Conservation (phyloP, 2,888 invertebrate species). For the Vanessa cardui region DNA sequence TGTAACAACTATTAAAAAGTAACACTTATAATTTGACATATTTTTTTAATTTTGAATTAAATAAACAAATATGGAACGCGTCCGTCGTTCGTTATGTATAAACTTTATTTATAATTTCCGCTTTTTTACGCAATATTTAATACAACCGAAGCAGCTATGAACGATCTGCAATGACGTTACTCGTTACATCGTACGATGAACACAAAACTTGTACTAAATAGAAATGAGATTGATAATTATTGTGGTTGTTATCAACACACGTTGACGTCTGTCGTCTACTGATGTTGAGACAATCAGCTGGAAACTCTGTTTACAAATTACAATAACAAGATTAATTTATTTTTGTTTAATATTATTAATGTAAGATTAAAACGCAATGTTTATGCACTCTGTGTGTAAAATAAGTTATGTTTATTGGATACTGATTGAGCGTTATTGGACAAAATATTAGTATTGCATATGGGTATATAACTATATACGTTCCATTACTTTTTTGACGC, state of each 20-base stretch:
- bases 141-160: background rate
- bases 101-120: conserved; percentile 28
- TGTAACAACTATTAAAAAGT: conserved; percentile 50
- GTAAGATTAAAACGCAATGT: background rate
- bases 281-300: conserved; percentile 45
- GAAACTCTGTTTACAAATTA: conserved; percentile 39
- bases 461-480: no score
- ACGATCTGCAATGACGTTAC: conserved; percentile 34
- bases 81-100: conserved; percentile 17
- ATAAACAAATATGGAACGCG: conserved; percentile 14
- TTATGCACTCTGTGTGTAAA: no score
- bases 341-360: conserved; percentile 14
- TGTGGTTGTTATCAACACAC: conserved; percentile 14
- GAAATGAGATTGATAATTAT: conserved; percentile 48
- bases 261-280: conserved; percentile 18
- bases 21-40: conserved; percentile 58
- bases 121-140: conserved; percentile 39
- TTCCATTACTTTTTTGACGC: no score
- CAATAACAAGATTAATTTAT: conserved; percentile 44
- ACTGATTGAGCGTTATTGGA: no score
- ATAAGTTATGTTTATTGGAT: no score
- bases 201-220: conserved; percentile 23
- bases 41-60: conserved; percentile 38
- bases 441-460: no score
- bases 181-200: conserved; percentile 39